A percentile compares a stretch with the other conserved stretches of the same genome.
Conservation (phyloP, 2,113 vertebrate genomes). For the Dasyornis broadbenti region DNA sequence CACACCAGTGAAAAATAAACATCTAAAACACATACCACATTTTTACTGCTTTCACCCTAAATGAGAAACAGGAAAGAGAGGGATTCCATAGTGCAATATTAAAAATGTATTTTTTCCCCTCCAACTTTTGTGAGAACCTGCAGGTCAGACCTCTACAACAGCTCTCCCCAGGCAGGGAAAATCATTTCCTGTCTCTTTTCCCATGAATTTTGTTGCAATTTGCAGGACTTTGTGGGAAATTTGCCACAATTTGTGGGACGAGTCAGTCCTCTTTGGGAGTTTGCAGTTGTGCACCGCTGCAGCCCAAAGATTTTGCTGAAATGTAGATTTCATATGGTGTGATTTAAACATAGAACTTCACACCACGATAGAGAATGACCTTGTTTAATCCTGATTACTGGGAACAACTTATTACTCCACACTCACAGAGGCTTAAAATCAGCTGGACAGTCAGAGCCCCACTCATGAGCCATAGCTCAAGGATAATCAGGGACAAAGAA, state of each 20-base stretch:
- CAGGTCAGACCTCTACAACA: slow-evolving; percentile 60
- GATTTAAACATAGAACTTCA: slow-evolving; percentile 26
- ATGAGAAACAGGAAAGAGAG: slow-evolving; percentile 52
- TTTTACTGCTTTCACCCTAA: slow-evolving; percentile 29
- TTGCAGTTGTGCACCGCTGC: slow-evolving; percentile 35
- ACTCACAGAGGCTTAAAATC: not conserved
- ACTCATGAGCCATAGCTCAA: not conserved
- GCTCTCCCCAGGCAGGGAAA: slow-evolving; percentile 63
- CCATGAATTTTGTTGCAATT: slow-evolving; percentile 70
- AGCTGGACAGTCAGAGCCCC: not conserved
- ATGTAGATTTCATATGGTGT: slow-evolving; percentile 46
- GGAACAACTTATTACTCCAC: not conserved
- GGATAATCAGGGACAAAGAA: not conserved
- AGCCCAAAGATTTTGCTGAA: slow-evolving; percentile 32
- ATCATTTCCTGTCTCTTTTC: slow-evolving; percentile 71
- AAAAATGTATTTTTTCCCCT: slow-evolving; percentile 43
- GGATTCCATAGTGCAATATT: slow-evolving; percentile 46
- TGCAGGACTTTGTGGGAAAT: slow-evolving; percentile 68
- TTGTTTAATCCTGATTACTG: slow-evolving; percentile 39
- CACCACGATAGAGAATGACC: not conserved
- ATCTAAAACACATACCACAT: slow-evolving; percentile 25
- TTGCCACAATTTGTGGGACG: slow-evolving; percentile 65
- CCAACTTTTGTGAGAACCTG: slow-evolving; percentile 61
- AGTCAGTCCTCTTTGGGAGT: slow-evolving; percentile 46
- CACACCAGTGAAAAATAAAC: not conserved